Evolutionary conservation across 2,888 invertebrate genomes (phyloP), one percentile per base, ranked within the genome.

Genomic region (Drosophila nr. fundita): DNA sequence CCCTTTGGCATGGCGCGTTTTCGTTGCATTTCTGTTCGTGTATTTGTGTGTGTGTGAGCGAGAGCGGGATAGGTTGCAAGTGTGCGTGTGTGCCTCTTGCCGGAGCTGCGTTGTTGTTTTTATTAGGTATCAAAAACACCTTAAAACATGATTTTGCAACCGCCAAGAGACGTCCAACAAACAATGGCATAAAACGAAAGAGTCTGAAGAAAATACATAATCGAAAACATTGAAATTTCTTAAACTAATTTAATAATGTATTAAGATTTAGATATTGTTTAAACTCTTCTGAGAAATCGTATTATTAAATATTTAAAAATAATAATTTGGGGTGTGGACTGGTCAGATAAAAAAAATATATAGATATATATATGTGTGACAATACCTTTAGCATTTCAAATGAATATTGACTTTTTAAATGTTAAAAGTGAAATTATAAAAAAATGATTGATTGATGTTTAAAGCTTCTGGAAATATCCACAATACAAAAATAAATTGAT

Each of bases 101-200:
- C 71, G 30, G 49, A 54, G 54, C 53, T 64, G 87, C 76, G 89
- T 89, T 86, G 85, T 86, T 86, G 89, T 87, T 89, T 87, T 87
- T 87, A 90, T 90, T 90, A 87, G 87, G 87, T 90, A 87, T 87
- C 87, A 90, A 90, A 87, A 87, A 87, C 90, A 87, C 87, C 87
- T 88, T 78, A 87, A 90, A 89, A 88, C 89, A 90, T 90, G 89
- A 87, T 90, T 90, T 90, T 87, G 87, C 87, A 87, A 87, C 90
- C 83, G 87, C 84, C 76, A 76, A 72, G 84, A 60, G 68, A 68
- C 68, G 63, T 13, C 40, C 73, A 73, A 50, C 49, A 78, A 59
- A 85, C 85, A 89, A 72, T 86, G 85, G 83, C 61, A 62, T 58
- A 52, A 61, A 65, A 29, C 42, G 34, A 4, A 60, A 40, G 13